These are phyloP conservation scores for Mya arenaria DNA, from an alignment of 1,140 invertebrate species.

Conservation along the genomic window DNA sequence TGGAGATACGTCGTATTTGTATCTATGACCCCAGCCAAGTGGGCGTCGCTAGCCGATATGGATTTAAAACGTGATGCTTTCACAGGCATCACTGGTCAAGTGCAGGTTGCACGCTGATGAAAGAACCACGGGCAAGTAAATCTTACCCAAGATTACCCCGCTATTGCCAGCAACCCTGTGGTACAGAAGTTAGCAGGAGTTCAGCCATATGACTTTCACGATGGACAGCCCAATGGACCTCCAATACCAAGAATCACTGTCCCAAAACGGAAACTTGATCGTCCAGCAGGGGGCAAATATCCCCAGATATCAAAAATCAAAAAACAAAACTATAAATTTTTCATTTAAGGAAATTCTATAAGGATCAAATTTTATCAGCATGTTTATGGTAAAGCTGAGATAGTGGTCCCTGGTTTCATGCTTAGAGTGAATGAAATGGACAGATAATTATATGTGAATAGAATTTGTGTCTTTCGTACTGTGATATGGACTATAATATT, in stretches of 20 bases:
- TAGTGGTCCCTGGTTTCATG: no score
- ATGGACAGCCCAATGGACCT: conserved; percentile 53
- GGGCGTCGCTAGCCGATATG: conserved; percentile 65
- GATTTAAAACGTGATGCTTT: conserved; percentile 60
- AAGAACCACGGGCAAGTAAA: conserved; percentile 21
- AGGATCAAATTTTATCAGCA: no score
- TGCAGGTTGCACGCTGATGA: conserved; percentile 9
- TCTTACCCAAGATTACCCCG: conserved; percentile 28
- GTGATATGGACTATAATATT: no score
- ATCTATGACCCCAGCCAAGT: conserved; percentile 71
- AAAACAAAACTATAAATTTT: no score
- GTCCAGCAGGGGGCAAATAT: no score
- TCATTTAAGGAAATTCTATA: no score
- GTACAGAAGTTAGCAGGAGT: conserved; percentile 36
- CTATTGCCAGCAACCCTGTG: not conserved
- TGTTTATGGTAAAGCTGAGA: no score
- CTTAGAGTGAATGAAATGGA: no score
- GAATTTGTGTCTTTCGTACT: no score
- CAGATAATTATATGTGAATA: no score
- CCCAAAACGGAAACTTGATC: no score
- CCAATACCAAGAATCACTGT: conserved; percentile 42
- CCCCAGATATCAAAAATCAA: no score
- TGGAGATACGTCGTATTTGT: conserved; percentile 75
- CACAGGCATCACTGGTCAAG: conserved; percentile 53
- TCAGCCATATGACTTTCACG: conserved; percentile 52